These are phyloP conservation scores for Caranx ignobilis DNA, from an alignment of 2,113 vertebrate genomes.

Conservation along the genomic window DNA sequence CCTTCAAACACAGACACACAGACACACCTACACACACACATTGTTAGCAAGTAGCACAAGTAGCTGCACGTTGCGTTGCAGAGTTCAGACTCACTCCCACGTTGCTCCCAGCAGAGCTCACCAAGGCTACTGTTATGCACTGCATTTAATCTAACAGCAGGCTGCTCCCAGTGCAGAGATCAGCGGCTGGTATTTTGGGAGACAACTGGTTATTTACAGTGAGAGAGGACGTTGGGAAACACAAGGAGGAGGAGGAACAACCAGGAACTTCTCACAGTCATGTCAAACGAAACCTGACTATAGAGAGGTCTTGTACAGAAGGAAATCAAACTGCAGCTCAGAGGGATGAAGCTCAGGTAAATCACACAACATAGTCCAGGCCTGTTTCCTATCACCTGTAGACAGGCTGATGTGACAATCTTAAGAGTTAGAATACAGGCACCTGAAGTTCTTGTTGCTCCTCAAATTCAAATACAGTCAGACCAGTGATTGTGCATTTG, in stretches of 20 bases:
- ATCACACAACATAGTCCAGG: too few relatives aligned
- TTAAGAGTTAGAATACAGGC: too few relatives aligned
- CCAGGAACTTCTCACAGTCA: constrained; percentile 20
- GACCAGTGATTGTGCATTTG: too few relatives aligned
- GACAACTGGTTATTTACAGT: constrained; percentile 20
- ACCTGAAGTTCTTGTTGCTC: too few relatives aligned
- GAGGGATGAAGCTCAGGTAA: too few relatives aligned
- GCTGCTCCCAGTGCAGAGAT: constrained; percentile 15
- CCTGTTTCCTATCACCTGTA: not conserved
- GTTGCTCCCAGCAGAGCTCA: constrained; percentile 50
- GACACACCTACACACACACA: not conserved
- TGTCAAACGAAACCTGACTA: constrained; percentile 2
- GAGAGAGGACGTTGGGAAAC: constrained; percentile 13
- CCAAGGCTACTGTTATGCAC: constrained; percentile 42
- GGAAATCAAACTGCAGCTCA: not conserved
- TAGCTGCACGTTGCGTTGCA: not conserved
- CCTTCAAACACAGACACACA: constrained; percentile 1
- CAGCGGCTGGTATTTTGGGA: constrained; percentile 26
- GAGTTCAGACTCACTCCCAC: constrained; percentile 35
- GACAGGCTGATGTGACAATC: too few relatives aligned
- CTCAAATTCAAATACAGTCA: too few relatives aligned
- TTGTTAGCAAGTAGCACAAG: constrained; percentile 12
- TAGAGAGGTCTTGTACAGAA: not conserved
- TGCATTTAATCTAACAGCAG: constrained; percentile 23
- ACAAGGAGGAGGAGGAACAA: constrained; percentile 11